Evolutionary conservation across 2,888 invertebrate genomes (phyloP).

Genomic region (Ypsolopha scabrella): DNA sequence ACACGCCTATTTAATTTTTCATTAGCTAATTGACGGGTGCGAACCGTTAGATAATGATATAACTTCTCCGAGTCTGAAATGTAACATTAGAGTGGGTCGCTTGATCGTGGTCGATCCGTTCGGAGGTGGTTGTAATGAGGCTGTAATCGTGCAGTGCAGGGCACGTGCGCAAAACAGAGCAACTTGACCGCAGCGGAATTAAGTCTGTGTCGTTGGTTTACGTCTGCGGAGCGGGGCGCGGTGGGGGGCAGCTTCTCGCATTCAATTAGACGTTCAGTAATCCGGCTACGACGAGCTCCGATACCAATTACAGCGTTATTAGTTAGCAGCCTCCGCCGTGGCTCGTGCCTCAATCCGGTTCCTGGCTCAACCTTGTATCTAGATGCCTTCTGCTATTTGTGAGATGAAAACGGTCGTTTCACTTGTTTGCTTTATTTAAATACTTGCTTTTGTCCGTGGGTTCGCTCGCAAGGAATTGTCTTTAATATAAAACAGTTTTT

Average conservation of each 20-base stretch:
- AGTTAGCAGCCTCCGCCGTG: slow-evolving; percentile 43
- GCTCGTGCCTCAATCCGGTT: slow-evolving; percentile 27
- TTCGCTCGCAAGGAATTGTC: too few relatives aligned
- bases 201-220: slow-evolving; percentile 30
- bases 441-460: too few relatives aligned
- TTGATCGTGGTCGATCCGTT: slow-evolving; percentile 47
- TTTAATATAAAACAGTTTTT: too few relatives aligned
- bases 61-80: slow-evolving; percentile 23
- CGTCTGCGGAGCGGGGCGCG: slow-evolving; percentile 19
- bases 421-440: too few relatives aligned
- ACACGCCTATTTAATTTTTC: slow-evolving; percentile 61
- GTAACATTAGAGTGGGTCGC: background rate
- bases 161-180: slow-evolving; percentile 54
- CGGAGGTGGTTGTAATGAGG: slow-evolving; percentile 24
- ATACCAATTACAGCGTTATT: slow-evolving; percentile 70
- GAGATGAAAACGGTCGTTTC: too few relatives aligned
- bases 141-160: slow-evolving; percentile 29
- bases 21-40: slow-evolving; percentile 63
- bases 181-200: slow-evolving; percentile 61
- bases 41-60: slow-evolving; percentile 60
- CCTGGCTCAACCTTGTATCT: slow-evolving; percentile 4
- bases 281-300: slow-evolving; percentile 66
- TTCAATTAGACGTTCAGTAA: slow-evolving; percentile 70
- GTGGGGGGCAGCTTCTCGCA: slow-evolving; percentile 52
- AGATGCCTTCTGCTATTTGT: background rate